Percentiles rank a stretch among this genome's conserved stretches.
phyloP scores from a whole-genome alignment of 2,113 vertebrate genomes.

The Glareola pratincola region DNA sequence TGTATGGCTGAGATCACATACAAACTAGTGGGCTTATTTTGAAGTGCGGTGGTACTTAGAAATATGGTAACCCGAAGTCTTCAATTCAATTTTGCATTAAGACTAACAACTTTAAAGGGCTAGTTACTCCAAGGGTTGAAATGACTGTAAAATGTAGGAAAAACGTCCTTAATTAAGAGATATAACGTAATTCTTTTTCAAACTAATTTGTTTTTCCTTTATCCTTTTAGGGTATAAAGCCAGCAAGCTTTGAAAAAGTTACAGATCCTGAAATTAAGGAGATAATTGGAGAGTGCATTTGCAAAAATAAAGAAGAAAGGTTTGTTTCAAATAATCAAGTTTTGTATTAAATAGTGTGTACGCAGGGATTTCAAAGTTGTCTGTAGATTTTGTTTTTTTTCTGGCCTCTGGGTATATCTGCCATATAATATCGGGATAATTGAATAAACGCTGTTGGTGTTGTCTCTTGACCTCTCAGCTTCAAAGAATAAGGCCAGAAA shows the following conservation, averaged over 20 bases:
- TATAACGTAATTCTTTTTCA: background rate
- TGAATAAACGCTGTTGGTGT: background rate
- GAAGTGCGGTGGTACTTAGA: background rate
- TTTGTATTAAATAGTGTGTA: background rate
- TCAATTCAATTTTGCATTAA: background rate
- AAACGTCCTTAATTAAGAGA: background rate
- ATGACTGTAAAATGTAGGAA: background rate
- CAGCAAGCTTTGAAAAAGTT: slow-evolving; percentile 94
- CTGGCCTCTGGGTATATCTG: background rate
- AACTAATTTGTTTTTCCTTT: background rate
- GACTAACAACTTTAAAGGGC: background rate
- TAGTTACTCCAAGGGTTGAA: background rate
- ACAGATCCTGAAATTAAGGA: slow-evolving; percentile 96
- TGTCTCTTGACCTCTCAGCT: background rate
- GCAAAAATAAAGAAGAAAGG: slow-evolving; percentile 95
- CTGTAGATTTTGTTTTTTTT: background rate
- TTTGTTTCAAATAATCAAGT: slow-evolving; percentile 64
- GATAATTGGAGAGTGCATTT: slow-evolving; percentile 98
- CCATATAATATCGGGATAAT: background rate
- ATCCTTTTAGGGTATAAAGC: slow-evolving; percentile 89
- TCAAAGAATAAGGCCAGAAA: background rate
- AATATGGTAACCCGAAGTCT: background rate
- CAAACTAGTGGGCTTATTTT: background rate
- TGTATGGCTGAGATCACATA: accelerated
- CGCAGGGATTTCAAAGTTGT: background rate